These are phyloP conservation scores for Catagonus wagneri DNA, from an alignment of 2,113 vertebrate genomes.

Conservation along the genomic window DNA sequence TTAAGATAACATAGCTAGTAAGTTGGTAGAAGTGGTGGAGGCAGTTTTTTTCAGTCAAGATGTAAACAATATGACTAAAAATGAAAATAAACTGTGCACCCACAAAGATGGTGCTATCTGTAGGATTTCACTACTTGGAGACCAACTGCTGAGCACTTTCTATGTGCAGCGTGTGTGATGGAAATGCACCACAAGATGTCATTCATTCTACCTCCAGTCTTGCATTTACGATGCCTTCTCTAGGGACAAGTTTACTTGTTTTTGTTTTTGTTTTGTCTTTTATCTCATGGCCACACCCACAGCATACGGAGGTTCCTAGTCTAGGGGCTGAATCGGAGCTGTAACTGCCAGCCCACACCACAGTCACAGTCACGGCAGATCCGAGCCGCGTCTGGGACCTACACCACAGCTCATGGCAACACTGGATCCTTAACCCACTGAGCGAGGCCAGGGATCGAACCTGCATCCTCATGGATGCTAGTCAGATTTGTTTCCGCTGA, in stretches of 20 bases:
- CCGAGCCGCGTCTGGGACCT: too few relatives aligned
- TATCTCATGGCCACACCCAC: too few relatives aligned
- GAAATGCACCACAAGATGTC: background rate
- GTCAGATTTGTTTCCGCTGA: too few relatives aligned
- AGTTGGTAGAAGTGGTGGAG: background rate
- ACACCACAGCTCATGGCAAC: too few relatives aligned
- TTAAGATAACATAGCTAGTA: conserved; percentile 6
- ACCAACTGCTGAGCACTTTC: conserved; percentile 13
- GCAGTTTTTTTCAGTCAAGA: background rate
- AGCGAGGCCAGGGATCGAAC: too few relatives aligned
- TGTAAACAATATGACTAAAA: background rate
- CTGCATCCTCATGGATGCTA: too few relatives aligned
- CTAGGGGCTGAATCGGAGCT: too few relatives aligned
- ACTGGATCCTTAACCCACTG: too few relatives aligned
- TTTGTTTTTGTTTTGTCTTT: too few relatives aligned
- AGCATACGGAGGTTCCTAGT: too few relatives aligned
- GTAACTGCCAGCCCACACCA: too few relatives aligned
- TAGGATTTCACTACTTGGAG: background rate
- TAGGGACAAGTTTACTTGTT: background rate
- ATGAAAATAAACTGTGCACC: conserved; percentile 33
- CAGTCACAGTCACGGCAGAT: too few relatives aligned
- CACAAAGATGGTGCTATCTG: background rate
- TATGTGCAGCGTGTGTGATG: background rate
- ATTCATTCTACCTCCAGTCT: background rate
- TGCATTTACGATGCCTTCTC: background rate